Evolutionary conservation across 2,797 vertebrate genomes (phyloP).

Genomic region (Bufotes viridis): DNA sequence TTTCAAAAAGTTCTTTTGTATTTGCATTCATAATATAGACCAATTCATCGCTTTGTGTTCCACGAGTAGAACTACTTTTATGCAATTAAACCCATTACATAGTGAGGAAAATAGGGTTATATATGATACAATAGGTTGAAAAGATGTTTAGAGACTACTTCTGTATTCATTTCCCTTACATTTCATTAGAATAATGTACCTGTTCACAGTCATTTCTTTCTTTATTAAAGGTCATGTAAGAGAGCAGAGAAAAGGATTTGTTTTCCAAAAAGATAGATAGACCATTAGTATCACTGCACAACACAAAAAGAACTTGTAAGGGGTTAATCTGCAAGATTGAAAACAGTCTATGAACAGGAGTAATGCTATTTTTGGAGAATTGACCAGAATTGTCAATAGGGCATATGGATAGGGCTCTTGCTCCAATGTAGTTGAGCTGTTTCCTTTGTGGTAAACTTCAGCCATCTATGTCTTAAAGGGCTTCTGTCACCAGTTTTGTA

Average conservation of each 20-base stretch:
- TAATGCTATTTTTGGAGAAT: too few species aligned
- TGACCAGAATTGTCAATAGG: too few species aligned
- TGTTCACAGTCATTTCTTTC: background rate
- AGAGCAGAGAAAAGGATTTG: background rate
- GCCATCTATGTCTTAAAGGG: too few species aligned
- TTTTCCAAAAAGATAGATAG: too few species aligned
- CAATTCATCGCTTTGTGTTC: background rate
- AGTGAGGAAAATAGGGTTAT: background rate
- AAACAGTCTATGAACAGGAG: too few species aligned
- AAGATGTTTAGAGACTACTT: background rate
- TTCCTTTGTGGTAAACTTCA: too few species aligned
- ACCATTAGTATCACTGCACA: too few species aligned
- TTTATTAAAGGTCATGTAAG: background rate
- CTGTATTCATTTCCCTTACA: background rate
- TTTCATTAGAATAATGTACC: background rate
- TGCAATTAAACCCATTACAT: background rate
- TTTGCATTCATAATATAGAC: slow-evolving; percentile 4
- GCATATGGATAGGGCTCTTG: too few species aligned
- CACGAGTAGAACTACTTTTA: background rate
- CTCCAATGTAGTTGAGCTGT: too few species aligned
- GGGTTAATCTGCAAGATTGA: too few species aligned
- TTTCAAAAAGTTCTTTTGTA: slow-evolving; percentile 21
- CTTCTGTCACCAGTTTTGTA: too few species aligned
- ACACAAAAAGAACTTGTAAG: too few species aligned
- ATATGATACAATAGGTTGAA: background rate